Conservation (phyloP, 2,113 vertebrate genomes). For the Pagrus major region DNA sequence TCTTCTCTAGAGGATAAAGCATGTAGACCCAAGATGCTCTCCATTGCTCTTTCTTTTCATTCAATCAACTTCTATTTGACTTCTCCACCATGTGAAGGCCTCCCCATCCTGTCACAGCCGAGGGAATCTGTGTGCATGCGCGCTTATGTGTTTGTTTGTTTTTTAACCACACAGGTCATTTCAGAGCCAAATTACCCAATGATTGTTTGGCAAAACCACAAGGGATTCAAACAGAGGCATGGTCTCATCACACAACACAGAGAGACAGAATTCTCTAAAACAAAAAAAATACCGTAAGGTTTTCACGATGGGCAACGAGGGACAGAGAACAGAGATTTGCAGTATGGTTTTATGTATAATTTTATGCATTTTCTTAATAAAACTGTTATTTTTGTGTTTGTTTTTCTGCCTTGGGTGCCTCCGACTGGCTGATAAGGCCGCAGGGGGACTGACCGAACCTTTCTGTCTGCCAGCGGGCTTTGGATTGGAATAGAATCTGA, state of each 20-base stretch:
- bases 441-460: neutral
- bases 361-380: neutral
- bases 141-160: slow-evolving; percentile 53
- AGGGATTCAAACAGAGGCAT: neutral
- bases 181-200: slow-evolving; percentile 23
- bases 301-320: neutral
- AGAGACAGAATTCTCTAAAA: neutral
- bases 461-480: neutral
- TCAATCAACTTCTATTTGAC: slow-evolving; percentile 54
- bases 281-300: slow-evolving; percentile 14
- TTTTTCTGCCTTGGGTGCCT: neutral
- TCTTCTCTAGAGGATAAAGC: slow-evolving; percentile 25
- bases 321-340: neutral
- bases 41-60: slow-evolving; percentile 5
- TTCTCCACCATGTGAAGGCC: slow-evolving; percentile 28
- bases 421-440: neutral
- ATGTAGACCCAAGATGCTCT: neutral
- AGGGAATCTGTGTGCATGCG: slow-evolving; percentile 34
- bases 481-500: slow-evolving; percentile 6
- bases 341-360: too few species aligned
- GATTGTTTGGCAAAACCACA: neutral
- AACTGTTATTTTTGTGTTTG: neutral
- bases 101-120: slow-evolving; percentile 30
- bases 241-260: neutral
- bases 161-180: slow-evolving; percentile 57